Conservation (phyloP, 2,797 vertebrate species). For the Streptopelia turtur region DNA sequence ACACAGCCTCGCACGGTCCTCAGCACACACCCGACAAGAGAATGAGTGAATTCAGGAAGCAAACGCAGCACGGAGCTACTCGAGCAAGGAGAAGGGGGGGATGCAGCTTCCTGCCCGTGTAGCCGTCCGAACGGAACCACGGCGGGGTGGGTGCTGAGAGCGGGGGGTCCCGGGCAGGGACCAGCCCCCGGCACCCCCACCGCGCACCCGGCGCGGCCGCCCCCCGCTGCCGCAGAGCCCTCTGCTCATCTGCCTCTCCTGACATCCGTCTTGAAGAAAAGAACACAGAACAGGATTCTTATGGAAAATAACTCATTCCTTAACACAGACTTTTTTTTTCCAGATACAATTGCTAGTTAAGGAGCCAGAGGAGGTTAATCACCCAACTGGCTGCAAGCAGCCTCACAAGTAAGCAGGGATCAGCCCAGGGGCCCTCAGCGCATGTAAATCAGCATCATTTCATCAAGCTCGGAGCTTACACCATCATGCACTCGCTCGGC, state of each 20-base stretch:
- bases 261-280: neutral
- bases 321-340: neutral
- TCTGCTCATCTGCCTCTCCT: neutral
- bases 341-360: neutral
- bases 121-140: neutral
- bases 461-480: slow-evolving; percentile 53
- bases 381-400: neutral
- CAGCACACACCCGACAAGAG: slow-evolving; percentile 33
- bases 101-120: neutral
- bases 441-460: slow-evolving; percentile 51
- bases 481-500: neutral
- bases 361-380: slow-evolving; percentile 49
- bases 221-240: neutral
- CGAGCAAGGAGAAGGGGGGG: neutral
- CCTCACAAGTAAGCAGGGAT: slow-evolving; percentile 30
- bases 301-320: neutral
- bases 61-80: neutral
- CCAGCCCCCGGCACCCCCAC: neutral
- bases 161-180: neutral
- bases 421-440: slow-evolving; percentile 30
- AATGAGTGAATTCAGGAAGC: slow-evolving; percentile 52
- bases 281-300: neutral
- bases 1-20: neutral
- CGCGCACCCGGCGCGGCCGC: neutral
- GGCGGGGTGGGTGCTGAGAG: neutral